Evolutionary conservation across 2,797 vertebrate genomes (phyloP), one percentile per base, ranked within the genome.

Genomic region (Sebastes umbrosus): DNA sequence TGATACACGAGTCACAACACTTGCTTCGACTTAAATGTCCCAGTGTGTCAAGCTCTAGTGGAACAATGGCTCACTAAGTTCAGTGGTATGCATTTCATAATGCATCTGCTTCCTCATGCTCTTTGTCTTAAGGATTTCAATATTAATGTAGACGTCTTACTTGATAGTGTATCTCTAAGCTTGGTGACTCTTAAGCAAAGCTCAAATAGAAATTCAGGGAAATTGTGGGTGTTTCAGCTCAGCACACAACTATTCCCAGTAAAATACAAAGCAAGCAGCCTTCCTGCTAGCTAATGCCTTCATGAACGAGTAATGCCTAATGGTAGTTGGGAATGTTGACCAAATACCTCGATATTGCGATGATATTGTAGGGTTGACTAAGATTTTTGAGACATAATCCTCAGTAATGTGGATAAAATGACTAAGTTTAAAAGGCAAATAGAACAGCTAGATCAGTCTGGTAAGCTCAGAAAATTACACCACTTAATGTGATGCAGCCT

Each of bases 1-100:
- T n/a, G 69, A 84, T 55, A 84, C 36, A 29, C 3, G 29, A 10
- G 29, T 62, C 58, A 60, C 0, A 3, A 71, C 22, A 22, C 60
- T 24, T 1, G 22, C 72, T 54, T 0, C 2, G 46, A 78, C 24
- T 58, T 60, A 75, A 84, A 82, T 73, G 75, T 81, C 73, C 67
- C 6, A 34, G 50, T 43, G 43, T 70, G 57, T 69, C 60, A 25
- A 31, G n/a, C 57, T 70, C 9, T 4, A 20, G 10, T 16, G 10
- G 13, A 74, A 66, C 67, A 66, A 79, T 4, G 10, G 50, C 50
- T 60, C 32, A 20, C 7, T 39, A 57, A 29, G 52, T 60, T 60
- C 14, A 75, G 54, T 18, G 22, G 31, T 39, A 55, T 25, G n/a
- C 43, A 57, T 63, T 73, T 62, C 46, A 68, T 18, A 46, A 60